phyloP scores from a whole-genome alignment of 2,797 vertebrate genomes.

The Phalloptychus januarius region DNA sequence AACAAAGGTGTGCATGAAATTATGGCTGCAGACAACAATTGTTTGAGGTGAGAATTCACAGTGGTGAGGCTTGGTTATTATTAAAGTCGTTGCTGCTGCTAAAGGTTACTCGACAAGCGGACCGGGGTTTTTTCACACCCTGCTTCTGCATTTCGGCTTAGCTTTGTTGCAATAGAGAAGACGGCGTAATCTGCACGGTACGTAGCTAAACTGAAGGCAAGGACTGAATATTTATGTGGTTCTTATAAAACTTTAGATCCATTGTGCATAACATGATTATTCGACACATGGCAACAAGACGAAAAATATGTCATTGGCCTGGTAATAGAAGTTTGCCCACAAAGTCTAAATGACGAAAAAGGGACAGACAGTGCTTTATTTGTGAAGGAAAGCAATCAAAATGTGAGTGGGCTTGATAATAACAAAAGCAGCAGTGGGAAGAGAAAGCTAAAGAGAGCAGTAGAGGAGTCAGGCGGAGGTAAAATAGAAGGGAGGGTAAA shows the following conservation, averaged over 20 bases:
- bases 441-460: constrained; percentile 11
- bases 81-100: background rate
- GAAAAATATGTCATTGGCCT: background rate
- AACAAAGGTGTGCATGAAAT: background rate
- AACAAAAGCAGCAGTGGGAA: constrained; percentile 6
- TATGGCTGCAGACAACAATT: background rate
- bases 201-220: background rate
- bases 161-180: background rate
- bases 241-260: background rate
- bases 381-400: constrained; percentile 33
- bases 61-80: background rate
- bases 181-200: background rate
- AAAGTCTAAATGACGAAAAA: background rate
- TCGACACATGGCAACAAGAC: background rate
- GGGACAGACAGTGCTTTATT: constrained; percentile 45
- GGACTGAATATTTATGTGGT: background rate
- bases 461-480: constrained; percentile 25
- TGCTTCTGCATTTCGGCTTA: background rate
- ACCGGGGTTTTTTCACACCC: background rate
- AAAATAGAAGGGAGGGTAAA: constrained; percentile 24
- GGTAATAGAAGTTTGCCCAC: background rate
- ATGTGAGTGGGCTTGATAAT: constrained; percentile 15
- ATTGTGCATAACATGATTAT: background rate
- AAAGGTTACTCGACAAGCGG: background rate
- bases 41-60: background rate